Base-by-base conservation (phyloP, 1,140 invertebrate genomes). In the Euura saliciscinereae region DNA sequence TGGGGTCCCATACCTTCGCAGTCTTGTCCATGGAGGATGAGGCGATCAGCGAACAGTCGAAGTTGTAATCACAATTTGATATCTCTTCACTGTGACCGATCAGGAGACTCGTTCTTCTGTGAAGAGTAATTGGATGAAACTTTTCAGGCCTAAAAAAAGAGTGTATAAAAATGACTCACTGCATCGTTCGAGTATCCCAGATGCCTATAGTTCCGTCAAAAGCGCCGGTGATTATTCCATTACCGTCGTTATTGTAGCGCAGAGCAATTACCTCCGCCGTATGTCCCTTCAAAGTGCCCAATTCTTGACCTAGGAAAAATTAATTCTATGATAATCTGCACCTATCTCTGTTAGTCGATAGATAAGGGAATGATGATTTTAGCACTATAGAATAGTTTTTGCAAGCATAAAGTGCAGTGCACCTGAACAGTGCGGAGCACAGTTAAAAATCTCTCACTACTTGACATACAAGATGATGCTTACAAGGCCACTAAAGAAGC, bases 1-100 rank as follows among this genome's bases (percentile, higher is more conserved):
- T 81, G 0, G 89, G 79, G 79, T 96, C 94, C 94, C 94, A 96
- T 2, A 95, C 83, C 78, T 91, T 91, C 10, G 92, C 93, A 2
- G 93, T 94, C 77, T 91, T 91, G 81, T 96, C 94, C 82, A 95
- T 86, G 0, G 92, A 93, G 6, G 91, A 89, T 2, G 93, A 94
- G 4, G 91, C 94, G 69, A 95, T 91, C 10, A 94, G 78, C 2
- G 90, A 89, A 72, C 90, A 91, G 78, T 93, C 90, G 83, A 92
- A 95, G 82, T 93, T 94, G 83, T 92, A 94, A 72, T 93, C 86
- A 73, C 93, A 93, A 83, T 91, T 94, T 43, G 93, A 94, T 46
- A 95, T 89, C 83, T 94, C 93, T 2, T 90, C 92, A 4, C 87
- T 87, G 80, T 95, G 94, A 0, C 93, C 94, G 2, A 87, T 85